A percentile compares a stretch with the other conserved stretches of the same genome.
Evolutionary conservation across 1,140 invertebrate genomes (phyloP).

Genomic region (Drosophila navojoa): DNA sequence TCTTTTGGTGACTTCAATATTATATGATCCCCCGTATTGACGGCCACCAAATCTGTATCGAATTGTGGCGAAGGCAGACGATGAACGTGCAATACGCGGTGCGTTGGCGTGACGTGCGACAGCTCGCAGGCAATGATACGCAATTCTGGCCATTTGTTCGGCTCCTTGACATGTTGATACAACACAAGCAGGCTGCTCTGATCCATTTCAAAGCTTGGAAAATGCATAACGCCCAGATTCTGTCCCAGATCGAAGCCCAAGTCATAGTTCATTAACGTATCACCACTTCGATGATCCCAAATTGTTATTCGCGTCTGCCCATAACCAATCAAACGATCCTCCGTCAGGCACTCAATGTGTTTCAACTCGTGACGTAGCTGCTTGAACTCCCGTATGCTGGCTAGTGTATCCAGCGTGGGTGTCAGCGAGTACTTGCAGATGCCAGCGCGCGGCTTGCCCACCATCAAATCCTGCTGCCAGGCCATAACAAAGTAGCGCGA

Average conservation of each 20-base stretch:
- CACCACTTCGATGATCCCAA: slow-evolving; percentile 82
- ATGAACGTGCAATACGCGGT: slow-evolving; percentile 64
- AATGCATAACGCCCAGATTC: slow-evolving; percentile 70
- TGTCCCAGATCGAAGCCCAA: slow-evolving; percentile 59
- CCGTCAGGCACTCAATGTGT: slow-evolving; percentile 71
- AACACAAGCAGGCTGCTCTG: slow-evolving; percentile 70
- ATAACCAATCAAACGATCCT: slow-evolving; percentile 77
- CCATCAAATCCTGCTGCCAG: slow-evolving; percentile 68
- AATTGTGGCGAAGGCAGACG: slow-evolving; percentile 61
- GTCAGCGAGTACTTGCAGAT: slow-evolving; percentile 82
- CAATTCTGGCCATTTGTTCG: slow-evolving; percentile 39
- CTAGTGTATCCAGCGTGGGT: slow-evolving; percentile 73
- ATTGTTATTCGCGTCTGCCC: slow-evolving; percentile 67
- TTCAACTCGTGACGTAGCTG: slow-evolving; percentile 66
- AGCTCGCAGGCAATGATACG: slow-evolving; percentile 72
- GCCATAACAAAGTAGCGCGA: slow-evolving; percentile 80
- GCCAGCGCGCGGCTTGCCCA: slow-evolving; percentile 70
- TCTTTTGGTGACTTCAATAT: slow-evolving; percentile 49
- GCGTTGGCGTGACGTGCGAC: slow-evolving; percentile 65
- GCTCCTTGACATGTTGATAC: slow-evolving; percentile 55
- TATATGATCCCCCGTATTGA: slow-evolving; percentile 76
- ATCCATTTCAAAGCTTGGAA: slow-evolving; percentile 68
- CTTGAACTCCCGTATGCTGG: slow-evolving; percentile 80
- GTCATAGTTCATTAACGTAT: slow-evolving; percentile 79
- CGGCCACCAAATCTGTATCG: slow-evolving; percentile 29